phyloP scores from a whole-genome alignment of 1,140 invertebrate genomes.

The Capitella teleta region DNA sequence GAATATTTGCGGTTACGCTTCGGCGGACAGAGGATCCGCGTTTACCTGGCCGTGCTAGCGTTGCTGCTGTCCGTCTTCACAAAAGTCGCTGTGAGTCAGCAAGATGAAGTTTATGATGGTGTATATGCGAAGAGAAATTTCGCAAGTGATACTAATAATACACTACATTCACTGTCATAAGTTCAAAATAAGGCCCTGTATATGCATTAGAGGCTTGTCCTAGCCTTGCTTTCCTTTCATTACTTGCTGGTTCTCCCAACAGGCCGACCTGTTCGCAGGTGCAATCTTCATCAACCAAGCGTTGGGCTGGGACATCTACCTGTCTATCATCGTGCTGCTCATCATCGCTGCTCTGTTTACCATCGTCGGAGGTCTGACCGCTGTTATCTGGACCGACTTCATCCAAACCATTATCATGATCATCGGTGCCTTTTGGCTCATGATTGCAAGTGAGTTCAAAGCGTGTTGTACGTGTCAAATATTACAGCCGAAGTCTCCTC shows the following conservation, averaged over 20 bases:
- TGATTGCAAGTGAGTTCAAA: constrained; percentile 42
- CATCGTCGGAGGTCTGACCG: constrained; percentile 46
- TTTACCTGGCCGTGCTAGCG: constrained; percentile 49
- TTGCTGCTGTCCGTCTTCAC: constrained; percentile 52
- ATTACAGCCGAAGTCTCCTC: no score
- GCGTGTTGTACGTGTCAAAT: no score
- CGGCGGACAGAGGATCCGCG: constrained; percentile 48
- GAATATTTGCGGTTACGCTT: constrained; percentile 51
- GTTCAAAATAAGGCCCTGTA: no score
- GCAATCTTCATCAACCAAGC: constrained; percentile 50
- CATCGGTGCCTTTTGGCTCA: constrained; percentile 46
- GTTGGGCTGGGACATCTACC: constrained; percentile 44
- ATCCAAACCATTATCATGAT: constrained; percentile 52
- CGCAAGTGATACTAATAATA: background rate
- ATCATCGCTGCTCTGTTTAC: constrained; percentile 40
- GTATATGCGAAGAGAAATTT: background rate
- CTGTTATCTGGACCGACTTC: constrained; percentile 52
- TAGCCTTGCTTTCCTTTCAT: background rate
- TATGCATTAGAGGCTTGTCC: no score
- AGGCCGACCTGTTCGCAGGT: constrained; percentile 51
- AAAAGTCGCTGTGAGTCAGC: constrained; percentile 50
- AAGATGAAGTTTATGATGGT: constrained; percentile 37
- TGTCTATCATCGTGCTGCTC: constrained; percentile 28
- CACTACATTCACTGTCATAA: no score
- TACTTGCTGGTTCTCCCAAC: background rate